phyloP scores from a whole-genome alignment of 2,888 invertebrate species.

The Harpalus rubripes region DNA sequence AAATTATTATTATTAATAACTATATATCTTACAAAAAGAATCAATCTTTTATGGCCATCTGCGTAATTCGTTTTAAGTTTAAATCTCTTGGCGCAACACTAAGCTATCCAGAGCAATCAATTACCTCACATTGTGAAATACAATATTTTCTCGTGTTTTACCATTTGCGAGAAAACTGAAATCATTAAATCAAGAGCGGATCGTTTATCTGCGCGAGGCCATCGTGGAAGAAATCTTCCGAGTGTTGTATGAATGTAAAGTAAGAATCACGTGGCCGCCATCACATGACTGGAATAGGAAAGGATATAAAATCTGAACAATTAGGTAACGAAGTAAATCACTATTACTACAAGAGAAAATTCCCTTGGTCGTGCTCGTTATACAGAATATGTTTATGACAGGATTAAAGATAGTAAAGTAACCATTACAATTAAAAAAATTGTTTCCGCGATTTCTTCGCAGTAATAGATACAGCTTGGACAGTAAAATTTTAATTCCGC shows the following conservation, averaged over 20 bases:
- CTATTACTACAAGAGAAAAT: neutral
- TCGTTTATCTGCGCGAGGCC: constrained; percentile 27
- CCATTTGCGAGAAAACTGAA: constrained; percentile 41
- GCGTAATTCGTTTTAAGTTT: neutral
- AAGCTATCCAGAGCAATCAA: constrained; percentile 12
- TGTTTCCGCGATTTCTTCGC: neutral
- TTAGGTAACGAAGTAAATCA: constrained; percentile 35
- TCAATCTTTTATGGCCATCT: neutral
- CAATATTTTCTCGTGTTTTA: constrained; percentile 40
- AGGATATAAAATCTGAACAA: constrained; percentile 21
- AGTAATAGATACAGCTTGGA: too few species aligned
- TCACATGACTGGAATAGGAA: constrained; percentile 7
- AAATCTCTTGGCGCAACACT: neutral
- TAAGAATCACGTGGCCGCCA: constrained; percentile 21
- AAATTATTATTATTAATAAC: neutral
- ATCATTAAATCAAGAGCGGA: constrained; percentile 43
- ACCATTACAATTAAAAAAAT: neutral
- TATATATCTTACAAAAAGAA: neutral
- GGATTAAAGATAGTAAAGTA: neutral
- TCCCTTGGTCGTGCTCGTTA: neutral
- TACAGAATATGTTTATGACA: neutral
- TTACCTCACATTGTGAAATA: constrained; percentile 11
- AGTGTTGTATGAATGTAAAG: neutral
- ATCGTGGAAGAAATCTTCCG: constrained; percentile 21
- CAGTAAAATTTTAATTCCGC: too few species aligned